Evolutionary conservation across 1,140 invertebrate species (phyloP).

Genomic region (Pseudachorutes palmiensis): DNA sequence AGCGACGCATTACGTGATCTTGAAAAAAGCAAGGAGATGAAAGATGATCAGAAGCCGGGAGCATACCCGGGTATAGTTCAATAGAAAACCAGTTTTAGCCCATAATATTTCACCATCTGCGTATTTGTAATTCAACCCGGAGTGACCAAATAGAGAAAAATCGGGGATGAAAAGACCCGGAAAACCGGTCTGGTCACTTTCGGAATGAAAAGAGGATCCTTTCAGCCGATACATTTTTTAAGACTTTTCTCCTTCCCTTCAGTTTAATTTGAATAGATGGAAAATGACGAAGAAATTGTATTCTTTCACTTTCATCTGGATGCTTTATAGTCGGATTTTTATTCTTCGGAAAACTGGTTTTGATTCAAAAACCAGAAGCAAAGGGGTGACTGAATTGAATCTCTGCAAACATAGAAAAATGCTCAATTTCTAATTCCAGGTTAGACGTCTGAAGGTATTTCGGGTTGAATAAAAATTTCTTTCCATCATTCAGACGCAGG

Average conservation of each 20-base stretch:
- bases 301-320: conserved; percentile 15
- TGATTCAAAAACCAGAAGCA: background rate
- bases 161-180: background rate
- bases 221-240: conserved; percentile 4
- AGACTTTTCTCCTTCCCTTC: background rate
- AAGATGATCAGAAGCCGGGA: too few species aligned
- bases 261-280: background rate
- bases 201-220: background rate
- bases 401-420: background rate
- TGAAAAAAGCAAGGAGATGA: too few species aligned
- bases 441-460: background rate
- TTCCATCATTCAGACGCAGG: background rate
- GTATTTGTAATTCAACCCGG: background rate
- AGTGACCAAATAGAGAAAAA: background rate
- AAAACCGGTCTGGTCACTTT: conserved; percentile 27
- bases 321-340: background rate
- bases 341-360: conserved; percentile 1
- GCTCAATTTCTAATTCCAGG: background rate
- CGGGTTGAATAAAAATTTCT: background rate
- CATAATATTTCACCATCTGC: background rate
- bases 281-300: conserved; percentile 1
- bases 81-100: conserved; percentile 9
- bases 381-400: background rate
- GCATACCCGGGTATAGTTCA: too few species aligned
- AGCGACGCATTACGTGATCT: too few species aligned